Evolutionary conservation across 2,113 vertebrate genomes (phyloP), one percentile per base, ranked within the genome.

Genomic region (Megaceryle maxima): DNA sequence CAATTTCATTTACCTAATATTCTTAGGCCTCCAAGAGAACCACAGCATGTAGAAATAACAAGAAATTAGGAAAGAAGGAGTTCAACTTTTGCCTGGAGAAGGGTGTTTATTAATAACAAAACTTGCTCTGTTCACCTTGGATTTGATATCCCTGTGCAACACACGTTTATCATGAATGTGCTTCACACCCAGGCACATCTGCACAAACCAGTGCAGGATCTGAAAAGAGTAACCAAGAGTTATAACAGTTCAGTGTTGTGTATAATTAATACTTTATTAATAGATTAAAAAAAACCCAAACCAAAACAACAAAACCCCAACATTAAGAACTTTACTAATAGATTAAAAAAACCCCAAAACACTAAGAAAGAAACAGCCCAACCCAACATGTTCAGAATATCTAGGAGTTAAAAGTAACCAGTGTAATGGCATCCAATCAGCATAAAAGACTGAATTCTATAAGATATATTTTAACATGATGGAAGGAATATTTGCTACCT

Each of bases 91-190:
- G 33, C 67, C 63, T n/a, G 37, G n/a, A 62, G 43, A 50, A 64
- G 15, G 76, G 24, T 55, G 12, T n/a, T 86, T 48, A 64, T 43
- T 73, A 77, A 73, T 11, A 74, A 83, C 6, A 59, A 82, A 75
- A 80, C 13, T n/a, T 66, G 60, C 43, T 87, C 13, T n/a, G 82
- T 66, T 98, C 93, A 99, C 99, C 98, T 99, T 99, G 69, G 99
- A 99, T 90, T 99, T 99, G 90, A 99, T 98, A 91, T 99, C 99
- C 96, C 99, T 98, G 97, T 99, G 99, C 67, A 99, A 96, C 53
- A 99, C 98, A 59, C 97, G 96, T 79, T 98, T 98, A 72, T 98
- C 98, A 8, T 99, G 99, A 96, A 99, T 98, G 70, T 99, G 97
- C 63, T 98, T 98, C 68, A 99, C 97, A 51, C 98, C 99, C 35